Conservation (phyloP, 2,797 vertebrate species). For the Coranthus polyacanthus region DNA sequence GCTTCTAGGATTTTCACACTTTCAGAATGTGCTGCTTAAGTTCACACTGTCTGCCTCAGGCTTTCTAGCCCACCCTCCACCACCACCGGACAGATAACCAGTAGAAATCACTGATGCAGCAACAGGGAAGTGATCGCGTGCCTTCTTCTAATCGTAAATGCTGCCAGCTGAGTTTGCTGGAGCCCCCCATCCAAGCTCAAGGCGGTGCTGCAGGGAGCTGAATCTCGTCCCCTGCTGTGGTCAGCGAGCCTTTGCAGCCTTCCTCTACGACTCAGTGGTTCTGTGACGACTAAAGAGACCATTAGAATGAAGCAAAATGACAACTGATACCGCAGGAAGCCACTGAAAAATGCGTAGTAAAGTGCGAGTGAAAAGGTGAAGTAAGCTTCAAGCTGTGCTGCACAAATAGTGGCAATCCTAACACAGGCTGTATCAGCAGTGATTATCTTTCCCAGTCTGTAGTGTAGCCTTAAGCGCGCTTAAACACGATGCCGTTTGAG, state of each 20-base stretch:
- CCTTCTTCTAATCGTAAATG: conserved; percentile 6
- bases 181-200: conserved; percentile 3
- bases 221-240: conserved; percentile 17
- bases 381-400: conserved; percentile 11
- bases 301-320: conserved; percentile 17
- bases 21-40: not conserved
- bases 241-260: conserved; percentile 10
- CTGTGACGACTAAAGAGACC: not conserved
- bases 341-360: conserved; percentile 8
- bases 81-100: conserved; percentile 12
- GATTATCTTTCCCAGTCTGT: conserved; percentile 4
- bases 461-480: conserved; percentile 1
- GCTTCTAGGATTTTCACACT: not conserved
- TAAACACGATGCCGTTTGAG: too few species aligned
- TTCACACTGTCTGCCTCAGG: conserved; percentile 7
- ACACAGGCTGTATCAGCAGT: conserved; percentile 3
- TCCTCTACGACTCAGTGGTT: conserved; percentile 1
- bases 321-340: conserved; percentile 2
- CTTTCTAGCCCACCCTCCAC: not conserved
- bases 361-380: conserved; percentile 23
- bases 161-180: conserved; percentile 22
- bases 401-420: conserved; percentile 11
- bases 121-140: conserved; percentile 19
- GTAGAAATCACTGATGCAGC: conserved; percentile 33
- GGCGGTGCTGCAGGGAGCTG: conserved; percentile 18